Conservation (phyloP, 1,140 invertebrate genomes). For the Heliconius eleuchia region DNA sequence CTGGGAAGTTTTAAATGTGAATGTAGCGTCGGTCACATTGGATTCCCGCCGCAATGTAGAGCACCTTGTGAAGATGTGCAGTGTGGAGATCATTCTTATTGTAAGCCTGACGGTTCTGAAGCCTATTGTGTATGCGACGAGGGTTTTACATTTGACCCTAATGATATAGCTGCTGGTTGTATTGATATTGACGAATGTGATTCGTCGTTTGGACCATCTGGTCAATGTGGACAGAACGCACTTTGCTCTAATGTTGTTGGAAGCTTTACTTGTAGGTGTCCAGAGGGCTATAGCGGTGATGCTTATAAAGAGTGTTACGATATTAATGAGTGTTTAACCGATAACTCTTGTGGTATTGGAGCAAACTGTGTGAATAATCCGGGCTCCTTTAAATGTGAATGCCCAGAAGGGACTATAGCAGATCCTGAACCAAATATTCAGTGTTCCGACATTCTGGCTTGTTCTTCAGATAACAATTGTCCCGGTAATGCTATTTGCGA, state of each 20-base stretch:
- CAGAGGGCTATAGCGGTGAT: constrained; percentile 90
- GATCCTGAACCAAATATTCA: constrained; percentile 90
- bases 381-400: constrained; percentile 90
- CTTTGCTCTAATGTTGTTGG: constrained; percentile 92
- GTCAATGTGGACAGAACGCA: constrained; percentile 91
- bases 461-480: constrained; percentile 88
- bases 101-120: constrained; percentile 93
- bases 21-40: constrained; percentile 92
- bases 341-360: constrained; percentile 87
- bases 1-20: constrained; percentile 93
- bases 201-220: constrained; percentile 86
- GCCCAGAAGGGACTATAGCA: constrained; percentile 89
- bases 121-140: constrained; percentile 96
- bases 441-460: constrained; percentile 91
- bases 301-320: constrained; percentile 89
- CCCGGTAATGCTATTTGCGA: constrained; percentile 95
- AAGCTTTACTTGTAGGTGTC: constrained; percentile 89
- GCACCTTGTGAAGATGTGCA: constrained; percentile 95
- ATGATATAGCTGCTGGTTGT: constrained; percentile 93
- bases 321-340: constrained; percentile 89
- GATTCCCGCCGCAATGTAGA: constrained; percentile 92
- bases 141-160: constrained; percentile 95
- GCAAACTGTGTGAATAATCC: constrained; percentile 90
- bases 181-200: constrained; percentile 97
- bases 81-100: constrained; percentile 93